Percentiles rank a stretch among this genome's conserved stretches.
Evolutionary conservation across 2,113 vertebrate genomes (phyloP).

Genomic region (Nipponia nippon): DNA sequence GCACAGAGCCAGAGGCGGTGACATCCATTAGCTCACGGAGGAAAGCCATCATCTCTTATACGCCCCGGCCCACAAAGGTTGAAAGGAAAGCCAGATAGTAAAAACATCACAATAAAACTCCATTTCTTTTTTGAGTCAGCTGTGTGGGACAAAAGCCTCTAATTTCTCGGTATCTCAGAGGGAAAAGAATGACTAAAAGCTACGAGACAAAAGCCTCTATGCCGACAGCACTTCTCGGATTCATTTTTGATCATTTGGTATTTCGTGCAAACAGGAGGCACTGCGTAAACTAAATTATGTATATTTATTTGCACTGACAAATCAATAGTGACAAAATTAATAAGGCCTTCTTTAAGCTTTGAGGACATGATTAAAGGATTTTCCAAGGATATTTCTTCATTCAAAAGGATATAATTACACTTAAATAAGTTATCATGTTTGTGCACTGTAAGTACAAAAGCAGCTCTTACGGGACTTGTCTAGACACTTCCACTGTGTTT

Average conservation of each 20-base stretch:
- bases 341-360: neutral
- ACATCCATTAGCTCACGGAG: neutral
- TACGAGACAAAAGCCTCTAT: neutral
- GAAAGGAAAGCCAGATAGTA: neutral
- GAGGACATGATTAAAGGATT: neutral
- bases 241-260: neutral
- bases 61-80: neutral
- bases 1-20: neutral
- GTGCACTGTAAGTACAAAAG: neutral
- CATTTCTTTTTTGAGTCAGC: neutral
- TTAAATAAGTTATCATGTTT: conserved; percentile 5
- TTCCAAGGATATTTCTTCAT: neutral
- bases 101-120: neutral
- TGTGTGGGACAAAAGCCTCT: neutral
- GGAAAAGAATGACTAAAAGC: neutral
- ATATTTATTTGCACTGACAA: neutral
- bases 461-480: neutral
- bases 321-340: neutral
- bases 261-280: neutral
- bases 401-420: conserved; percentile 20
- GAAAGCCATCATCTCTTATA: neutral
- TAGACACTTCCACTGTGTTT: neutral
- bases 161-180: neutral
- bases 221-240: neutral
- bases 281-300: neutral